Conservation (phyloP, 2,888 invertebrate species). For the Luperina testacea region DNA sequence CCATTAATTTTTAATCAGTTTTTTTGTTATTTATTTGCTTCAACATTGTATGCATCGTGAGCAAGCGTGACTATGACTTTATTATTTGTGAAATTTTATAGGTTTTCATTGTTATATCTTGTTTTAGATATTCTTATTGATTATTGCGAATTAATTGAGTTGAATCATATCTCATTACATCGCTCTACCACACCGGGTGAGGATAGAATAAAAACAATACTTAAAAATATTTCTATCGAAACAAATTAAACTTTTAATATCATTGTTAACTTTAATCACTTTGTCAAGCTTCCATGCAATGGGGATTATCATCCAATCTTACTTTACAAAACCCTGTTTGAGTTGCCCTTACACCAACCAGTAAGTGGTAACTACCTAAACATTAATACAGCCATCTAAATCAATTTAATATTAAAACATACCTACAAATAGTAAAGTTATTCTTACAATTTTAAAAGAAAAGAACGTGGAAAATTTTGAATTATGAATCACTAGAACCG, state of each 20-base stretch:
- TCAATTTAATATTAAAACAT: neutral
- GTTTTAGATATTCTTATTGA: neutral
- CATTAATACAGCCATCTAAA: no score
- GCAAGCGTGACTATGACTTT: conserved; percentile 18
- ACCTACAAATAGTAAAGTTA: neutral
- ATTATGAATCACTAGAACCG: neutral
- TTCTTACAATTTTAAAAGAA: neutral
- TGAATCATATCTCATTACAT: neutral
- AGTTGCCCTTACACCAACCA: neutral
- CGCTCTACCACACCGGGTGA: neutral
- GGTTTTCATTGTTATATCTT: conserved; percentile 6
- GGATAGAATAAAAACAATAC: neutral
- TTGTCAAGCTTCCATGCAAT: neutral
- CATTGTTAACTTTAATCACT: neutral
- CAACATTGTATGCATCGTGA: conserved; percentile 31
- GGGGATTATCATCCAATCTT: neutral
- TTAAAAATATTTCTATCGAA: neutral
- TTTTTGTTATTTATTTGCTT: conserved; percentile 55
- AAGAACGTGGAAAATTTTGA: neutral
- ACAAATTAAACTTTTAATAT: neutral
- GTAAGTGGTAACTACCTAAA: neutral
- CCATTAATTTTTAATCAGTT: conserved; percentile 62
- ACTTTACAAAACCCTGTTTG: no score
- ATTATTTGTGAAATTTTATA: conserved; percentile 13
- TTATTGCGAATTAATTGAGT: conserved; percentile 2